Evolutionary conservation across 2,797 vertebrate genomes (phyloP), one percentile per base, ranked within the genome.

Genomic region (Scolopax rusticola): DNA sequence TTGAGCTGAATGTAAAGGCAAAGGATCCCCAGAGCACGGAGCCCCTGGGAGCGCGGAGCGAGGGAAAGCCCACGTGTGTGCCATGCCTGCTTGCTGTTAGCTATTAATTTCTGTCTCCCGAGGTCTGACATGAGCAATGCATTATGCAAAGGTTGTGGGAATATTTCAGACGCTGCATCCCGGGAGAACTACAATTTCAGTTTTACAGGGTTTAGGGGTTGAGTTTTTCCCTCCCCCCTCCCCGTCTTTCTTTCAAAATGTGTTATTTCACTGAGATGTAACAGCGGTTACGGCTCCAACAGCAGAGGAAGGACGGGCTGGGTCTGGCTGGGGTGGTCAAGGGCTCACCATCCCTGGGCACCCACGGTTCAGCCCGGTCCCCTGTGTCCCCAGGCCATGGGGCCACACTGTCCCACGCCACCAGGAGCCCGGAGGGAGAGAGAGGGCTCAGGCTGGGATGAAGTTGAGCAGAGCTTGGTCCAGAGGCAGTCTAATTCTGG

Each of bases 41-140:
- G 81, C 60, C 85, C 84, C 64, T 23, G 88, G 56, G 90, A 90
- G 89, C 5, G 3, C 5, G 12, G 57, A 59, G 87, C 1, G 73
- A n/a, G 73, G 90, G 76, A 65, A 84, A 94, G 84, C 95, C 95
- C 95, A 97, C 96, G 94, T 96, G 95, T 93, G 94, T 96, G 95
- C 95, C 96, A 93, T 90, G 95, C 96, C 96, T 94, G 93, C 91
- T 96, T 90, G 94, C 96, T 93, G 86, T 95, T 93, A 96, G 96
- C 97, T 95, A 96, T 90, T 96, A 93, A 85, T 89, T 92, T 63
- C 89, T 84, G 90, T 65, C 85, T 94, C 78, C 88, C 8, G 70
- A 95, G 80, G 65, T 74, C 81, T 84, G 89, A 75, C 95, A 95
- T 95, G 95, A 84, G 85, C 97, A 45, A 88, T 87, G 84, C 76